Evolutionary conservation across 2,888 invertebrate species (phyloP).

Genomic region (Metellina segmentata): DNA sequence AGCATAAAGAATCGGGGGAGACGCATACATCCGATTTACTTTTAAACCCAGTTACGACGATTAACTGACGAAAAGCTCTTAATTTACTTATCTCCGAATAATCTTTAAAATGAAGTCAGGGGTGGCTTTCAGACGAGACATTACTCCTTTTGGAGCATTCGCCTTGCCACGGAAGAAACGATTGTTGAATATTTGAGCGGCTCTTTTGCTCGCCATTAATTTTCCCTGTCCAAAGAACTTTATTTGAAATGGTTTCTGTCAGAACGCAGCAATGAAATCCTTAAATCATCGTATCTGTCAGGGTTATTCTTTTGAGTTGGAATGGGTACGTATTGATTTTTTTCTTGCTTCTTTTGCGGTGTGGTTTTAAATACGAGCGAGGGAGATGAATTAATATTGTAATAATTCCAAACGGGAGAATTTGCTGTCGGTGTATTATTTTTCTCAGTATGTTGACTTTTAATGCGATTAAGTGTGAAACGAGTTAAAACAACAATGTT

Average conservation of each 20-base stretch:
- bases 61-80: not conserved
- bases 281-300: slow-evolving; percentile 55
- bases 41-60: not conserved
- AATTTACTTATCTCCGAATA: not conserved
- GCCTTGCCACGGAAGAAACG: not conserved
- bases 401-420: too few relatives aligned
- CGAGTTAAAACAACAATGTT: too few relatives aligned
- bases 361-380: not conserved
- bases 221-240: slow-evolving; percentile 42
- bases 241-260: slow-evolving; percentile 61
- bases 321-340: slow-evolving; percentile 43
- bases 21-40: not conserved
- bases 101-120: not conserved
- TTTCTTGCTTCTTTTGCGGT: not conserved
- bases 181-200: slow-evolving; percentile 41
- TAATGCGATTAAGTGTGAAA: too few relatives aligned
- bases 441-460: too few relatives aligned
- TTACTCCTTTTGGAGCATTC: not conserved
- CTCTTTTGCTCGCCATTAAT: slow-evolving; percentile 31
- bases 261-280: slow-evolving; percentile 43
- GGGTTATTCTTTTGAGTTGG: slow-evolving; percentile 16
- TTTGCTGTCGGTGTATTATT: too few relatives aligned
- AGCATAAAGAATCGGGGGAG: not conserved
- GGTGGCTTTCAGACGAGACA: not conserved
- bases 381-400: too few relatives aligned